phyloP scores from a whole-genome alignment of 2,888 invertebrate species.

The Scaptomyza polygonia region DNA sequence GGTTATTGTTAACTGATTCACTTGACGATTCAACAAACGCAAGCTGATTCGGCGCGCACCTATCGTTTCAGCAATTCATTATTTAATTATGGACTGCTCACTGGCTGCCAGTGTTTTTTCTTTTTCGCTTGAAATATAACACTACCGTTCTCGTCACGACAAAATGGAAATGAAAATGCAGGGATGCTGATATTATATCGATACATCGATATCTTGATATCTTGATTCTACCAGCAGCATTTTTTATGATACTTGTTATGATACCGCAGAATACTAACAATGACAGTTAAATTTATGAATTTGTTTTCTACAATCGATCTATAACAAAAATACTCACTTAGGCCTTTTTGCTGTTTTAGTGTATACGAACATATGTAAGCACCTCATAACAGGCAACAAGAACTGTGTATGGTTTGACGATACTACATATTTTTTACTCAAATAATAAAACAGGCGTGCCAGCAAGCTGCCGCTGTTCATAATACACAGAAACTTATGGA shows the following conservation, averaged over 20 bases:
- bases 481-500: not conserved
- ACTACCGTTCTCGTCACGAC: slow-evolving; percentile 66
- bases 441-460: not conserved
- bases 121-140: slow-evolving; percentile 75
- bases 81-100: slow-evolving; percentile 67
- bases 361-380: not conserved
- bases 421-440: not conserved
- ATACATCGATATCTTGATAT: slow-evolving; percentile 55
- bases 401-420: not conserved
- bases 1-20: slow-evolving; percentile 43
- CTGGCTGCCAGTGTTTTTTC: slow-evolving; percentile 74
- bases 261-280: not conserved
- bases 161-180: slow-evolving; percentile 60
- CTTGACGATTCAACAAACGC: slow-evolving; percentile 47
- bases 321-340: not conserved
- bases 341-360: too few species aligned
- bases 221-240: not conserved
- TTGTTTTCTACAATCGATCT: not conserved
- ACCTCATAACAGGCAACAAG: not conserved
- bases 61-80: slow-evolving; percentile 74
- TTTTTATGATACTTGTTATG: slow-evolving; percentile 9
- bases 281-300: not conserved
- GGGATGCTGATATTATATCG: slow-evolving; percentile 43
- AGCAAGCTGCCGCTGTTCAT: too few species aligned
- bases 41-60: slow-evolving; percentile 68